Percentiles rank a stretch among this genome's conserved stretches.
Evolutionary conservation across 2,113 vertebrate genomes (phyloP).

Genomic region (Zingel zingel): DNA sequence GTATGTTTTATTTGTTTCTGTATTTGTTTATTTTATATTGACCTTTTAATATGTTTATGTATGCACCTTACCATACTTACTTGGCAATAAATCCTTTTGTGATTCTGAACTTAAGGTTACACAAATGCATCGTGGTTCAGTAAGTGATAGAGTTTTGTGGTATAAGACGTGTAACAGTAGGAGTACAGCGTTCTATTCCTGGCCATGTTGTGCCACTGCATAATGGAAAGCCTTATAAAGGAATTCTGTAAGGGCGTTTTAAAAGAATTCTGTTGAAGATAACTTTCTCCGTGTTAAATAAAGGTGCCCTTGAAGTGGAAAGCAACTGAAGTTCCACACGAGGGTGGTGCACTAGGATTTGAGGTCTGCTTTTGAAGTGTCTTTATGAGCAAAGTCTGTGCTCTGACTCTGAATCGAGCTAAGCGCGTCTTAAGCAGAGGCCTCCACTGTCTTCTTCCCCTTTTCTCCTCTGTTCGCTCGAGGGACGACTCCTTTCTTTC

Average conservation of each 20-base stretch:
- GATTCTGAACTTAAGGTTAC: constrained; percentile 20
- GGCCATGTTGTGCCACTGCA: constrained; percentile 16
- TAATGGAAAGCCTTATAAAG: constrained; percentile 34
- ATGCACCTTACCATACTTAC: no score
- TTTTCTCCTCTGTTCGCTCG: constrained; percentile 51
- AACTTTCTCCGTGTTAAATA: constrained; percentile 58
- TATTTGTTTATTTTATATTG: no score
- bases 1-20: no score
- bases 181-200: constrained; percentile 28
- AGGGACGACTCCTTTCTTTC: constrained; percentile 53
- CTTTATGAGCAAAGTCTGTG: constrained; percentile 74
- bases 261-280: constrained; percentile 48
- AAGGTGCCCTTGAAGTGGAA: constrained; percentile 81
- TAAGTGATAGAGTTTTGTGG: neutral
- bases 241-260: constrained; percentile 34
- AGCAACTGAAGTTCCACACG: constrained; percentile 65
- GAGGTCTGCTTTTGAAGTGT: constrained; percentile 83
- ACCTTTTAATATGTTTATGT: no score
- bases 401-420: constrained; percentile 73
- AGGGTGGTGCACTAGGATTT: constrained; percentile 68
- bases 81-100: no score
- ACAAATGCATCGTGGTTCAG: constrained; percentile 24
- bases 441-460: constrained; percentile 60
- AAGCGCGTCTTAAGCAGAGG: constrained; percentile 75
- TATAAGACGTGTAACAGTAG: constrained; percentile 13